Evolutionary conservation across 2,797 vertebrate species (phyloP), one percentile per base, ranked within the genome.

Genomic region (Pipistrellus pygmaeus): DNA sequence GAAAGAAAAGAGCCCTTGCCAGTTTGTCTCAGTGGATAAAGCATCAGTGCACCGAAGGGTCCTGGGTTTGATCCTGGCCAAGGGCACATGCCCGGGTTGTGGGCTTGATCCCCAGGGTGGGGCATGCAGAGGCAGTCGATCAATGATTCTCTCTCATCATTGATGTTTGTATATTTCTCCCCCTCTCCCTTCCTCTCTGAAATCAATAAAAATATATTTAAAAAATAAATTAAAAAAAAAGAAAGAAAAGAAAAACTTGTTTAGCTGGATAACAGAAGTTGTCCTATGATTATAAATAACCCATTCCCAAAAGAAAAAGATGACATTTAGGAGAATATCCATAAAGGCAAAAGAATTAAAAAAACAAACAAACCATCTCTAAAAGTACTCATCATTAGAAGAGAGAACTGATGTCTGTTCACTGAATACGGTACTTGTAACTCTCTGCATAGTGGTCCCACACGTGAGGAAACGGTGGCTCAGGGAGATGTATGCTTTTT

Each of bases 281-380:
- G 78, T 18, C 41, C 32, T 27, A 25, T 25, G 17, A 62, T 44
- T 35, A 62, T 88, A 41, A 86, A 38, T 73, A 77, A 38, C 8
- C 6, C 11, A 14, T 23, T 35, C 41, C 81, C 76, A 30, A 35
- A 88, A 75, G 15, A 76, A 77, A 91, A 71, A 57, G 32, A 71
- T 46, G 60, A 62, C 21, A 32, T 53, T n/a, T 64, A 71, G 46
- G 78, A 84, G 20, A 32, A 25, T 71, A 80, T 6, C 60, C 44
- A 75, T 27, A 71, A 95, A 55, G 23, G 18, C 77, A 94, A 94
- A 81, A 46, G 18, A 55, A 69, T 73, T 38, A 35, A 38, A 38
- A 38, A 38, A 38, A 38, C 35, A 38, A 38, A 38, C 35, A 38
- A n/a, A n/a, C n/a, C n/a, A n/a, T n/a, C 30, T 10, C 66, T 91